Evolutionary conservation across 2,113 vertebrate species (phyloP), one percentile per base, ranked within the genome.

Genomic region (Petromus typicus): DNA sequence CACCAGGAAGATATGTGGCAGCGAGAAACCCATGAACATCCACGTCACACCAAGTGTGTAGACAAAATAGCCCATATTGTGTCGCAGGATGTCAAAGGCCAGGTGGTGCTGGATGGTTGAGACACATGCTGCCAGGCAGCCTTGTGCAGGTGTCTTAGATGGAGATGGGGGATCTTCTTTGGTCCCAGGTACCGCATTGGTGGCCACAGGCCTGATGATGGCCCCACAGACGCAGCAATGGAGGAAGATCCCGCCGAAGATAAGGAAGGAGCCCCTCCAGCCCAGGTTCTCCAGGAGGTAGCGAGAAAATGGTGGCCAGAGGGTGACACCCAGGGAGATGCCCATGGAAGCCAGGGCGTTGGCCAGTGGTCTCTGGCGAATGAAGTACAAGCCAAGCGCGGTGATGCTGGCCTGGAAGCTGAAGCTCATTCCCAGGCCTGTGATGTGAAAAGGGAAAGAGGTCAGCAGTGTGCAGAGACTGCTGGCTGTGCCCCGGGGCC

Each of bases 401-500:
- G 99, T 99, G 96, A 99, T 97, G 54, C 99, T 98, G 1, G 99
- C 98, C 96, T 99, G 99, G 98, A 99, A 99, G 96, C 99, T 98
- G 97, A 99, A 99, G 97, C 99, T 99, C 20, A 99, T 99, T n/a
- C 99, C 99, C 59, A 99, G 98, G 69, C 99, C 99, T 99, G 97
- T 0, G 7, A 84, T 5, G n/a, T 48, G 45, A 95, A 81, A 86
- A 71, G 34, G 32, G 48, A 75, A 12, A 69, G 37, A 30, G 73
- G 79, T 93, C 27, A 40, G 89, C 27, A 54, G 56, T 0, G 0
- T 30, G 2, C 45, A 6, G 56, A n/a, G 45, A 48, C 66, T 48
- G n/a, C 22, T 18, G 7, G 7, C 25, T 5, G 34, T 5, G 10
- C 16, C 17, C 2, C 0, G 7, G 56, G 64, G 27, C 48, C 82